Base-by-base conservation (phyloP, 1,140 invertebrate species). In the Antheraea pernyi region DNA sequence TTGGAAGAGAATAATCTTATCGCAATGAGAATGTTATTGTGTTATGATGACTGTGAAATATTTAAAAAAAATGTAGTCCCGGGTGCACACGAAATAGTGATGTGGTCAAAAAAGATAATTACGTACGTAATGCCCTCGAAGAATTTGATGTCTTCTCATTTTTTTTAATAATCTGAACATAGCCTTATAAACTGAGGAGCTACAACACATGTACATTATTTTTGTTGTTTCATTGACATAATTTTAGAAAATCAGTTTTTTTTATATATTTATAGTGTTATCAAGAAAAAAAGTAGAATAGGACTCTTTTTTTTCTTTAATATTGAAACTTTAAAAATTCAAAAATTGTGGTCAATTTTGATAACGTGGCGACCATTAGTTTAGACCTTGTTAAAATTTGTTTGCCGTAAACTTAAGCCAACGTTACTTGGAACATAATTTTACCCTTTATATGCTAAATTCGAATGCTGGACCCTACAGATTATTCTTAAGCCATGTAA, bases 11-110 rank as follows among this genome's bases (percentile, higher is more conserved):
- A 61, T 59, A 58, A 62, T 36, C 60, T 69, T 64, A 70, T 77
- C 70, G 71, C 77, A n/a, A n/a, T n/a, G n/a, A 74, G 73, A 65
- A 70, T 74, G 75, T 77, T 72, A 72, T 73, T 53, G 13, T 13
- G 16, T 53, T 74, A 79, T 75, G 65, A 74, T 70, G 68, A 66
- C 30, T 61, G 39, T 8, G 66, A 65, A 70, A 72, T 48, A 76
- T n/a, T n/a, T n/a, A 73, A 73, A 53, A 53, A 75, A 70, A 74
- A 68, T 22, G 58, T 73, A 71, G 58, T n/a, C n/a, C n/a, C n/a
- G n/a, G n/a, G n/a, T 60, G 63, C 59, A 19, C 48, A 62, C 48
- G 65, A 61, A 68, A 69, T 71, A 70, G 71, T 72, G 70, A 74
- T 58, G 70, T 64, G 22, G 70, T 70, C 65, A 65, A 76, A 71